Conservation (phyloP, 2,888 invertebrate genomes). For the Caenorhabditis sp. region DNA sequence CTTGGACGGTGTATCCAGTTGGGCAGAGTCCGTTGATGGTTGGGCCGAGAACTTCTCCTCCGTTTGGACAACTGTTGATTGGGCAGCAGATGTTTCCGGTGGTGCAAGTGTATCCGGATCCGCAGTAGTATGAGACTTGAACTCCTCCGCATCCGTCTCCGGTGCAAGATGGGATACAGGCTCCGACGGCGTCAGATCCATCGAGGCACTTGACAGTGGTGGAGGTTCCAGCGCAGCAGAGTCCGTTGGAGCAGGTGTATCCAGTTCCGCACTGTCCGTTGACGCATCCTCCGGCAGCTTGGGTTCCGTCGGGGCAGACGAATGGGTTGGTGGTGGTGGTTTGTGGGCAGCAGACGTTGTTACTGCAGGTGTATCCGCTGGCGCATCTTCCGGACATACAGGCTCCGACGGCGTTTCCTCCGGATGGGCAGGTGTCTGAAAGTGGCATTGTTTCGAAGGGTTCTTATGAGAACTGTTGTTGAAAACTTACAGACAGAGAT, state of each 20-base stretch:
- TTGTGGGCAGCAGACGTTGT: slow-evolving; percentile 73
- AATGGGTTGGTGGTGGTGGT: slow-evolving; percentile 75
- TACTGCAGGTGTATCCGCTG: slow-evolving; percentile 77
- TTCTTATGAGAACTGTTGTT: background rate
- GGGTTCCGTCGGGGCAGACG: slow-evolving; percentile 83
- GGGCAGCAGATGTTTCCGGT: slow-evolving; percentile 83
- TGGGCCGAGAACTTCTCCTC: slow-evolving; percentile 79
- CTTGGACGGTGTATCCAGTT: slow-evolving; percentile 77
- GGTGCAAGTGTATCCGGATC: slow-evolving; percentile 82
- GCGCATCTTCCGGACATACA: slow-evolving; percentile 77
- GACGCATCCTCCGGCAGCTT: slow-evolving; percentile 83
- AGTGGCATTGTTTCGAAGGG: background rate
- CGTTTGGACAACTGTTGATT: slow-evolving; percentile 79
- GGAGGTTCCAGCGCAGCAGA: slow-evolving; percentile 82
- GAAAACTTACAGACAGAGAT: slow-evolving; percentile 71
- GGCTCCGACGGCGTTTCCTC: slow-evolving; percentile 73
- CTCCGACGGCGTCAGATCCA: slow-evolving; percentile 79
- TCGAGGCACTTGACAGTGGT: slow-evolving; percentile 80
- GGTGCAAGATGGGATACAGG: slow-evolving; percentile 77
- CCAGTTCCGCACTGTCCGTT: slow-evolving; percentile 83
- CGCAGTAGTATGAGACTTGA: slow-evolving; percentile 78
- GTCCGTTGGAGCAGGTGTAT: slow-evolving; percentile 82
- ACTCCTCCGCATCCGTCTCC: slow-evolving; percentile 76
- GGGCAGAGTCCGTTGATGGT: slow-evolving; percentile 83
- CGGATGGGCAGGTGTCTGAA: slow-evolving; percentile 76